These are phyloP conservation scores for Leucopsar rothschildi DNA, from an alignment of 2,113 vertebrate genomes.

Conservation along the genomic window DNA sequence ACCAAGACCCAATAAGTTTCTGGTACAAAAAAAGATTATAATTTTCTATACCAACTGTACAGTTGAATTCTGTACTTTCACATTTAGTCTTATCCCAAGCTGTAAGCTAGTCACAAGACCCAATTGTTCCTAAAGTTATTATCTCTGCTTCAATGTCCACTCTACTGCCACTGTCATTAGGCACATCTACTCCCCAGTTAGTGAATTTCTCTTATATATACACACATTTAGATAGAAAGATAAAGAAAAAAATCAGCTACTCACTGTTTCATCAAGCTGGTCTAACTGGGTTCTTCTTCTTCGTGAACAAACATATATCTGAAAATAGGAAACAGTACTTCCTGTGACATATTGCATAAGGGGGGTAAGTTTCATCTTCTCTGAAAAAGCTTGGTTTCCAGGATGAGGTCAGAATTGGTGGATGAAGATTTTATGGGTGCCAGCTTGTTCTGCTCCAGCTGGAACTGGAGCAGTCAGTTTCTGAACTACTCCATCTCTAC, in stretches of 20 bases:
- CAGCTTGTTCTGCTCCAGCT: not conserved
- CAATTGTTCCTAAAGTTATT: not conserved
- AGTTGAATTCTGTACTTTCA: not conserved
- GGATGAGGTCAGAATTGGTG: not conserved
- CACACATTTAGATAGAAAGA: not conserved
- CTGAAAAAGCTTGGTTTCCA: not conserved
- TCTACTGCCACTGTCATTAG: not conserved
- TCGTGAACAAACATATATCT: not conserved
- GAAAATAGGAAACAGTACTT: slow-evolving; percentile 57
- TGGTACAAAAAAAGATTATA: not conserved
- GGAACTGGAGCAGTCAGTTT: not conserved
- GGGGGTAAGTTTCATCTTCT: not conserved
- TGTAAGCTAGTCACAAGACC: not conserved
- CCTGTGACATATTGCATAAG: slow-evolving; percentile 46
- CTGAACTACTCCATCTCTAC: not conserved
- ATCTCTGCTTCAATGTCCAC: not conserved
- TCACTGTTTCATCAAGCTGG: slow-evolving; percentile 36
- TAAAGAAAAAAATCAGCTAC: not conserved
- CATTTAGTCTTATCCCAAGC: not conserved
- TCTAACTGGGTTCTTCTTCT: not conserved
- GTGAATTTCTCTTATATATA: not conserved
- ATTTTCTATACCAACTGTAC: not conserved
- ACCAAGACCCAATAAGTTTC: not conserved
- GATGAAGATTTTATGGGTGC: not conserved
- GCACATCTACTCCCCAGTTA: not conserved